Percentiles rank a stretch among this genome's conserved stretches.
Evolutionary conservation across 2,888 invertebrate genomes (phyloP).

Genomic region (Synanthedon myopaeformis): DNA sequence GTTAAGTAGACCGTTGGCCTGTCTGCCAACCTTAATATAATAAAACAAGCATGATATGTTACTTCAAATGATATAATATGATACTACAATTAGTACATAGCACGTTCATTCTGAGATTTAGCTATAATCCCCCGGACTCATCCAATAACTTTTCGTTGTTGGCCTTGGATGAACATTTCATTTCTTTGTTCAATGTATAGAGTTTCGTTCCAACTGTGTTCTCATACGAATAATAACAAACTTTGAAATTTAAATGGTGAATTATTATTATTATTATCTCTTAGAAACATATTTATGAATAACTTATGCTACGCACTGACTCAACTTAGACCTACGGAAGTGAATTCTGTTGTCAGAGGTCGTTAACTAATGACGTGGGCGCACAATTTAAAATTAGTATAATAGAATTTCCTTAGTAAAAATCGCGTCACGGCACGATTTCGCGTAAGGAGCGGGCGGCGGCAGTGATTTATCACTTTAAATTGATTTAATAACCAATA

Average conservation of each 20-base stretch:
- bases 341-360: neutral
- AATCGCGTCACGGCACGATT: conserved; percentile 5
- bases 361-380: neutral
- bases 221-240: neutral
- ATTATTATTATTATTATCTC: neutral
- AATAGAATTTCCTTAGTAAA: conserved; percentile 10
- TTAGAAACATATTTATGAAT: too few relatives aligned
- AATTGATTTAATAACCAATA: conserved; percentile 30
- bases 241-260: neutral
- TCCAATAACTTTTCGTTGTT: neutral
- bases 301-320: too few relatives aligned
- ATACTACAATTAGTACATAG: too few relatives aligned
- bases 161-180: too few relatives aligned
- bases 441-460: conserved; percentile 1
- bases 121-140: too few relatives aligned
- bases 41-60: too few relatives aligned
- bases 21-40: too few relatives aligned
- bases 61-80: too few relatives aligned
- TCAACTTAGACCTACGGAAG: too few relatives aligned
- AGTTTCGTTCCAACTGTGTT: neutral
- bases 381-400: neutral
- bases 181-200: too few relatives aligned
- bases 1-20: too few relatives aligned
- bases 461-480: conserved; percentile 20
- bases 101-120: too few relatives aligned